Evolutionary conservation across 2,888 invertebrate genomes (phyloP).

Genomic region (Pteria penguin): DNA sequence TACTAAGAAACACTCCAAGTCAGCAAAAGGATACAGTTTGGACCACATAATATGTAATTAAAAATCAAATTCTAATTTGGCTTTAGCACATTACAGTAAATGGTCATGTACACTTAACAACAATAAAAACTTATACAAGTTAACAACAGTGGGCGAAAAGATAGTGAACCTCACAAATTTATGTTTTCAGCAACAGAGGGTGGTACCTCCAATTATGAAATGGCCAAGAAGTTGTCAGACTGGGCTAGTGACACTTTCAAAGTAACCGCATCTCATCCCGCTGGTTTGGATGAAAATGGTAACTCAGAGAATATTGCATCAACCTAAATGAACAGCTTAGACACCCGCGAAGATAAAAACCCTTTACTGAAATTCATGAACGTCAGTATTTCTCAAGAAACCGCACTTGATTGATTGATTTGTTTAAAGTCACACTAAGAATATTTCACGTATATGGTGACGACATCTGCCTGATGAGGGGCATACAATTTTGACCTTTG

Average conservation of each 20-base stretch:
- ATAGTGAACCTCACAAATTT: slow-evolving; percentile 45
- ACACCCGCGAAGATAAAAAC: slow-evolving; percentile 55
- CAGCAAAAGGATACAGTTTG: no score
- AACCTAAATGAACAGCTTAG: slow-evolving; percentile 54
- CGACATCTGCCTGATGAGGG: no score
- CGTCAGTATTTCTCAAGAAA: slow-evolving; percentile 47
- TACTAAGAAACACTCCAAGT: no score
- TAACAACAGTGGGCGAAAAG: slow-evolving; percentile 47
- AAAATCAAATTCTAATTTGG: no score
- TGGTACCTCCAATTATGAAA: slow-evolving; percentile 32
- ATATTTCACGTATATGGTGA: no score
- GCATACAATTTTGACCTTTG: no score
- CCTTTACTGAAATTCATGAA: slow-evolving; percentile 53
- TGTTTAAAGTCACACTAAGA: no score
- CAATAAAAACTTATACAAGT: no score
- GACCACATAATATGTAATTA: no score
- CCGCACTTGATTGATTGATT: no score
- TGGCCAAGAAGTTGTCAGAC: slow-evolving; percentile 27
- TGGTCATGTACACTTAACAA: no score
- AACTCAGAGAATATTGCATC: slow-evolving; percentile 53
- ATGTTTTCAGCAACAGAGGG: slow-evolving; percentile 29
- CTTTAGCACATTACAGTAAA: no score
- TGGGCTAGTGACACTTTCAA: slow-evolving; percentile 40
- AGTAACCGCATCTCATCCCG: slow-evolving; percentile 50
- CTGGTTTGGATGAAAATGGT: slow-evolving; percentile 43